phyloP scores from a whole-genome alignment of 1,140 invertebrate genomes.

The Lordiphosa stackelbergi region DNA sequence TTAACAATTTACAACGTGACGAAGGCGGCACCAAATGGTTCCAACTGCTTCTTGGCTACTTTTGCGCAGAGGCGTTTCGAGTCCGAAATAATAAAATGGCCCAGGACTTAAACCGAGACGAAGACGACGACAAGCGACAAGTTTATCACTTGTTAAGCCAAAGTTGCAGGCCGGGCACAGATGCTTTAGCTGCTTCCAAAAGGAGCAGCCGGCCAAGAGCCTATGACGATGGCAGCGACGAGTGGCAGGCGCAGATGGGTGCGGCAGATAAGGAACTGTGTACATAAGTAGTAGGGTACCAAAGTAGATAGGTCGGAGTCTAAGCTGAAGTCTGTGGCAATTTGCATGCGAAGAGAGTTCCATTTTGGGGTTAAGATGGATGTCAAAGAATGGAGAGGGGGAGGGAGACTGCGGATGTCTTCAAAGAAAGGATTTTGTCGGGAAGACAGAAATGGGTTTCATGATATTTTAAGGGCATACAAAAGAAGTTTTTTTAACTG shows the following conservation, averaged over 20 bases:
- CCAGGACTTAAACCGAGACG: conserved; percentile 54
- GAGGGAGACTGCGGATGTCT: background rate
- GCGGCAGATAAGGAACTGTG: conserved; percentile 46
- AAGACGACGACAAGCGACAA: conserved; percentile 64
- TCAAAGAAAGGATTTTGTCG: background rate
- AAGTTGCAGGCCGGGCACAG: conserved; percentile 44
- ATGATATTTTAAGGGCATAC: too few species aligned
- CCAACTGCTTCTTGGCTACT: conserved; percentile 27
- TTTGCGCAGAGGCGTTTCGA: conserved; percentile 32
- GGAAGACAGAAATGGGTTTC: background rate
- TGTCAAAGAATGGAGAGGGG: too few species aligned
- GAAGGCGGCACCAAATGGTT: conserved; percentile 3
- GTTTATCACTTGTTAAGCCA: conserved; percentile 62
- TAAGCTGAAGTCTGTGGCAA: conserved; percentile 21
- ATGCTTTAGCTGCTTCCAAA: conserved; percentile 12
- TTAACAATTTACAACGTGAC: conserved; percentile 58
- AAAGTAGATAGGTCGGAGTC: conserved; percentile 20
- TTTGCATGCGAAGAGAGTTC: conserved; percentile 30
- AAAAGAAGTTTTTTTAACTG: too few species aligned
- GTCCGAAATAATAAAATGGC: conserved; percentile 54
- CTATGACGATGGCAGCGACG: conserved; percentile 29
- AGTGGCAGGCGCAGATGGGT: conserved; percentile 61
- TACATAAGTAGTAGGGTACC: conserved; percentile 18
- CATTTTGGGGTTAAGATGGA: too few species aligned
- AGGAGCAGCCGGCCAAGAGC: conserved; percentile 4